phyloP scores from a whole-genome alignment of 1,140 invertebrate genomes.

The Myzus persicae region DNA sequence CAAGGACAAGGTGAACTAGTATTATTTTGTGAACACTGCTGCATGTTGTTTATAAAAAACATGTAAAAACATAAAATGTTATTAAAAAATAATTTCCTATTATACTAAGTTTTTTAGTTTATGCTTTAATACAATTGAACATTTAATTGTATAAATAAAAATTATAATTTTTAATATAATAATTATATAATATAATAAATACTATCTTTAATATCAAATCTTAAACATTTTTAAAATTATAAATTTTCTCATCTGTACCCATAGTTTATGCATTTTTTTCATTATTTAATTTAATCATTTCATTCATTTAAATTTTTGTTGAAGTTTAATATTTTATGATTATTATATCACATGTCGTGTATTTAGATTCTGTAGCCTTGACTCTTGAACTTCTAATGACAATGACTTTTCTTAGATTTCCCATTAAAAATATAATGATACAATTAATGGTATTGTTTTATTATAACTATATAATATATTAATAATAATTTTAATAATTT shows the following conservation, averaged over 20 bases:
- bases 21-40: background rate
- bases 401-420: background rate
- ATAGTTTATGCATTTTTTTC: background rate
- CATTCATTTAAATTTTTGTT: background rate
- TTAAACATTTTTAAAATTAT: background rate
- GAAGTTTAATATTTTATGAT: background rate
- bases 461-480: background rate
- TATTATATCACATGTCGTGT: background rate
- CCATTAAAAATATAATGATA: constrained; percentile 28
- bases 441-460: background rate
- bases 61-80: constrained; percentile 13
- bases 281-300: no score
- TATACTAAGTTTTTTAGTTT: background rate
- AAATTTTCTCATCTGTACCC: background rate
- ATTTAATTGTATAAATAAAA: background rate
- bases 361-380: background rate
- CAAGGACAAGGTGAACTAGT: constrained; percentile 51
- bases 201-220: background rate
- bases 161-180: background rate
- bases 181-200: background rate
- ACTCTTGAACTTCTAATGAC: background rate
- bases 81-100: background rate
- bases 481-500: constrained; percentile 34
- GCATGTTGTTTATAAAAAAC: background rate
- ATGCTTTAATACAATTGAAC: background rate